These are phyloP conservation scores for Octodon degus DNA, from an alignment of 2,113 vertebrate genomes.

Conservation along the genomic window DNA sequence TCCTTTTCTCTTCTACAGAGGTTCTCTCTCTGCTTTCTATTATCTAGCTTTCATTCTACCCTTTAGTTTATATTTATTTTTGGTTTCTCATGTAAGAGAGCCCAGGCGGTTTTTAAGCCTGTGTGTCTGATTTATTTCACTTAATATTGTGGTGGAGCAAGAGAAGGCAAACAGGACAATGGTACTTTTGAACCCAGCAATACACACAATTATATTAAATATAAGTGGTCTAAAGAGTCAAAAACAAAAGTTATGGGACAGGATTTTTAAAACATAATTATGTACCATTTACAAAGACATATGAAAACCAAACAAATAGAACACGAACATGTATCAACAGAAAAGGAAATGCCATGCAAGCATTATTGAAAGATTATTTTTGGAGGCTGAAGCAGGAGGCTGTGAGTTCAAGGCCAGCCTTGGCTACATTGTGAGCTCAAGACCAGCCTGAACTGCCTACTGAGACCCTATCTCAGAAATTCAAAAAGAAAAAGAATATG, in stretches of 20 bases:
- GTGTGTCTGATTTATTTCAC: background rate
- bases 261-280: background rate
- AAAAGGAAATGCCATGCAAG: background rate
- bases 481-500: background rate
- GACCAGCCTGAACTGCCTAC: background rate
- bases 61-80: background rate
- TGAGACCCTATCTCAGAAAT: background rate
- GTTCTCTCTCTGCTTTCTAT: background rate
- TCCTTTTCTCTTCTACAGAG: background rate
- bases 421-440: background rate
- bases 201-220: background rate
- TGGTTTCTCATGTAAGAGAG: background rate
- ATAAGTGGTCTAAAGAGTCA: slow-evolving; percentile 18
- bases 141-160: background rate
- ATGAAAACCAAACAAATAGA: slow-evolving; percentile 7
- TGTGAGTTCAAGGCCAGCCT: background rate
- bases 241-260: background rate
- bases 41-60: background rate
- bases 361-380: background rate
- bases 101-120: background rate
- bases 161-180: no score
- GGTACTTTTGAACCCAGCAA: no score
- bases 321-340: background rate
- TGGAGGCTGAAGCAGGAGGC: background rate
- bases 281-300: background rate